Base-by-base conservation (phyloP, 2,113 vertebrate genomes). In the Syrrhaptes paradoxus region DNA sequence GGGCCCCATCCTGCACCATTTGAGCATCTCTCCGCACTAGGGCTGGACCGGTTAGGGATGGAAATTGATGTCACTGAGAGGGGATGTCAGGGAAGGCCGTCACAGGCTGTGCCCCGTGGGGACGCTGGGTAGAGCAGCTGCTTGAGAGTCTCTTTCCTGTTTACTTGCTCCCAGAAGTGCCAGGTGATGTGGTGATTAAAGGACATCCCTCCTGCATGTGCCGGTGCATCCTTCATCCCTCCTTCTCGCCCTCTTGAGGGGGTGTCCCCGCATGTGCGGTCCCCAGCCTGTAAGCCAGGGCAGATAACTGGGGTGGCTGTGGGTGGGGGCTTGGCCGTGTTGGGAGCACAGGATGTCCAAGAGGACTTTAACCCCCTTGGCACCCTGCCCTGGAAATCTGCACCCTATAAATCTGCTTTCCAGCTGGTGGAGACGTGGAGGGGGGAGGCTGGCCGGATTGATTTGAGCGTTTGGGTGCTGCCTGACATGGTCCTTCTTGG, bases 141-240 rank as follows among this genome's bases (percentile, higher is more conserved):
- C 95, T 92, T 14, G 55, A 95, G 95, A 80, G 93, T 13, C 87
- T 61, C 93, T 95, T 96, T 97, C 97, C 96, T 98, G 97, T 98
- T 97, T 97, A 96, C 93, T 85, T 52, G 67, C 96, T 96, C 87
- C 87, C 74, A 84, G 85, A 89, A 88, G 87, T 74, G 66, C 93
- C 3, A 34, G 73, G 59, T 95, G 66, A 46, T 92, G 83, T 61
- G 58, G 36, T 71, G 75, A 77, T 90, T 92, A 89, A 90, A 95
- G 74, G 81, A 73, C 85, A 91, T 62, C 88, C 84, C 85, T 77
- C 67, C 77, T 54, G 86, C 55, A 1, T 13, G 74, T 88, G 84
- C 93, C 2, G 7, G 65, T 54, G 31, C 3, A 1, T 91, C 89
- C 70, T 85, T 76, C 72, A 75, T 91, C 72, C 86, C 80, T 78